Percentiles rank a stretch among this genome's conserved stretches.
Evolutionary conservation across 2,797 vertebrate species (phyloP).

Genomic region (Poeciliopsis infans): DNA sequence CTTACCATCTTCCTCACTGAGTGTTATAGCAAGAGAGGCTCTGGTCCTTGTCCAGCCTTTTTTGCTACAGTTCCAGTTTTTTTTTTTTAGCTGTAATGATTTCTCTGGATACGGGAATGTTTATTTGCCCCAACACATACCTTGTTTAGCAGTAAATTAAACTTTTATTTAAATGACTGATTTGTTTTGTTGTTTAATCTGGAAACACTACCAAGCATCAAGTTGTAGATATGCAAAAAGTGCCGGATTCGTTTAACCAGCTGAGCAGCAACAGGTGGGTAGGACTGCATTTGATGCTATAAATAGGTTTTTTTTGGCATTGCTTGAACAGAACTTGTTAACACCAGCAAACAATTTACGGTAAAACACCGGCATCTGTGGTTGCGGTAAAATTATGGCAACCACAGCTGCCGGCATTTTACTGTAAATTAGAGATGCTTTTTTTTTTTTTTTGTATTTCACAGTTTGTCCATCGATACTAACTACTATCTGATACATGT

Average conservation of each 20-base stretch:
- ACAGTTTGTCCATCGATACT: no score
- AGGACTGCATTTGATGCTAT: neutral
- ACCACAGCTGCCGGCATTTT: no score
- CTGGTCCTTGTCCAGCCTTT: neutral
- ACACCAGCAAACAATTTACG: neutral
- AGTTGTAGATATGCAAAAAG: neutral
- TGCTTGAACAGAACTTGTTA: neutral
- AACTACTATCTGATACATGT: neutral
- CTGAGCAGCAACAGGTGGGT: neutral
- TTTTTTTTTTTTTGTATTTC: no score
- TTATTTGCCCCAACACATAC: neutral
- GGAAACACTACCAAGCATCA: neutral
- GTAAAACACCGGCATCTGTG: no score
- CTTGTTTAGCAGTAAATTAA: neutral
- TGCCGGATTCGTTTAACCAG: neutral
- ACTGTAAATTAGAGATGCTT: no score
- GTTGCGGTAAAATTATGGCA: no score
- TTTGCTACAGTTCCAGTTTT: neutral
- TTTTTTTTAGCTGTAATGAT: neutral
- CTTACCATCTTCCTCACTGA: neutral
- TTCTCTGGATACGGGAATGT: neutral
- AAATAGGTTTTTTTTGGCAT: neutral
- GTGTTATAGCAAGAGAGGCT: neutral
- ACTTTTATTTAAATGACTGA: neutral
- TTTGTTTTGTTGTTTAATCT: neutral